Evolutionary conservation across 2,797 vertebrate genomes (phyloP).

Genomic region (Periparus ater): DNA sequence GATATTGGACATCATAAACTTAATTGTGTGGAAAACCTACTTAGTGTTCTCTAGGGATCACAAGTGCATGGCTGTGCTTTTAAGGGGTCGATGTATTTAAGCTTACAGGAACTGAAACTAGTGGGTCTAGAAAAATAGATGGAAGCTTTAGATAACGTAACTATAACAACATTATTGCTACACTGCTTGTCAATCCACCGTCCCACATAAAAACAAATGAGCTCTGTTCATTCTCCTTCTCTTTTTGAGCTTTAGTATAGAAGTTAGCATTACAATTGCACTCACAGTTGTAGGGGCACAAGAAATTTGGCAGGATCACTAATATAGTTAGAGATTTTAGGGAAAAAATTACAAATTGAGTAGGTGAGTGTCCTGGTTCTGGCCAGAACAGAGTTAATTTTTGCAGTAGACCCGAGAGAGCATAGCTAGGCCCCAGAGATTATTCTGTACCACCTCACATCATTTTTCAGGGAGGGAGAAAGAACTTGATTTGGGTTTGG

Average conservation of each 20-base stretch:
- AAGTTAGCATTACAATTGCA: background rate
- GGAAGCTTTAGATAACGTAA: constrained; percentile 21
- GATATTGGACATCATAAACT: background rate
- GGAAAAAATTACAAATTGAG: background rate
- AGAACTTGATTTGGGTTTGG: background rate
- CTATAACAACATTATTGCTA: background rate
- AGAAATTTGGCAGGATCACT: background rate
- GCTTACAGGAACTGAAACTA: constrained; percentile 28
- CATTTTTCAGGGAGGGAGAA: background rate
- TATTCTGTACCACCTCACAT: background rate
- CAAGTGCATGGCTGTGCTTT: constrained; percentile 12
- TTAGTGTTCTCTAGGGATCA: constrained; percentile 29
- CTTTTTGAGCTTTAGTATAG: background rate
- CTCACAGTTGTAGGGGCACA: background rate
- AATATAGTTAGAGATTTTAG: background rate
- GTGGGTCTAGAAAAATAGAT: constrained; percentile 36
- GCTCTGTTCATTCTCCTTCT: background rate
- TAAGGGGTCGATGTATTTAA: constrained; percentile 21
- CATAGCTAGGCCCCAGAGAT: background rate
- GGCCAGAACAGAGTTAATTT: background rate
- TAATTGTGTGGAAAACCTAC: constrained; percentile 52
- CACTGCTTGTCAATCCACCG: background rate
- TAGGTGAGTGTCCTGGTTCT: background rate
- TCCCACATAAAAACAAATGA: constrained; percentile 1
- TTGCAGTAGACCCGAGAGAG: background rate